Percentiles rank a stretch among this genome's conserved stretches.
phyloP scores from a whole-genome alignment of 2,797 vertebrate genomes.

The Balearica regulorum region DNA sequence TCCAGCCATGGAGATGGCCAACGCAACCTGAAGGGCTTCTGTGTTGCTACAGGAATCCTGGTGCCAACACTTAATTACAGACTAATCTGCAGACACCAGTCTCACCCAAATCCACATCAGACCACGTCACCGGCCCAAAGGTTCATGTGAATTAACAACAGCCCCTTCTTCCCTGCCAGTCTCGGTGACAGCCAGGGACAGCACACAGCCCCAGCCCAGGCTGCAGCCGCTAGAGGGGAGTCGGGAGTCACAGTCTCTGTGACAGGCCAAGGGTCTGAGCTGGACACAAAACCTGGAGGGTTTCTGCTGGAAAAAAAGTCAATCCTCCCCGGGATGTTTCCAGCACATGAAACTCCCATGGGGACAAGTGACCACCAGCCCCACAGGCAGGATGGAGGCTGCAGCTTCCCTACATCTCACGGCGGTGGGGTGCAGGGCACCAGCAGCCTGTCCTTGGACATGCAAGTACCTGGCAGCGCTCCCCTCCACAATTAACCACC shows the following conservation, averaged over 20 bases:
- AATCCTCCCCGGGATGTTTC: background rate
- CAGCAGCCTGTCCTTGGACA: background rate
- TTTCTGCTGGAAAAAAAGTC: background rate
- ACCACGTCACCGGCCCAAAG: background rate
- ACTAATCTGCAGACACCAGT: background rate
- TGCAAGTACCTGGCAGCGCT: background rate
- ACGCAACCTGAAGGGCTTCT: background rate
- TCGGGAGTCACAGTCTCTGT: background rate
- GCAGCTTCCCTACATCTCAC: background rate
- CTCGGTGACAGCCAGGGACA: background rate
- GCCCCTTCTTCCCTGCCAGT: background rate
- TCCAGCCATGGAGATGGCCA: background rate
- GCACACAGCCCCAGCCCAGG: background rate
- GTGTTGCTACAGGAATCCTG: background rate
- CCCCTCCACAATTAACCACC: background rate
- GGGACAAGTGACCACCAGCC: background rate
- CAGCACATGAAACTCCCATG: background rate
- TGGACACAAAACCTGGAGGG: background rate
- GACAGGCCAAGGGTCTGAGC: background rate
- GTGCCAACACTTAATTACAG: background rate
- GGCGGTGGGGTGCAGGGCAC: fast-evolving
- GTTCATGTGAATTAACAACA: background rate
- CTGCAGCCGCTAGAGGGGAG: background rate
- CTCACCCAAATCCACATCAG: background rate
- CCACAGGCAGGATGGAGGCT: fast-evolving